Evolutionary conservation across 2,113 vertebrate species (phyloP).

Genomic region (Bos javanicus): DNA sequence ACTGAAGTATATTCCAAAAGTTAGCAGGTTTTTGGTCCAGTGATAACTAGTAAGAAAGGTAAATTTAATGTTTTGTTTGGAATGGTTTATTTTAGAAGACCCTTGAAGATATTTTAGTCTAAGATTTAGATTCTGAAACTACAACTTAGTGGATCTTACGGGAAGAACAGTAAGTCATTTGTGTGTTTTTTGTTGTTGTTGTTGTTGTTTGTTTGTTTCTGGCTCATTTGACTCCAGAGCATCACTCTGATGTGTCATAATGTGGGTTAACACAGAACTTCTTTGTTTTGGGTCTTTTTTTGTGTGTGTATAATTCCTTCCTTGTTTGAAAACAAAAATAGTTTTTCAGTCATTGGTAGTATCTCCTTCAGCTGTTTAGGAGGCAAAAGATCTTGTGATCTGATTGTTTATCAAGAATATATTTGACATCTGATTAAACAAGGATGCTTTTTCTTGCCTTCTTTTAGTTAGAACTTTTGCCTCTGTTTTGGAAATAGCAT

Average conservation of each 20-base stretch:
- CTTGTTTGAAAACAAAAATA: background rate
- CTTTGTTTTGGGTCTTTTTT: background rate
- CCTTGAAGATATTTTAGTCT: constrained; percentile 7
- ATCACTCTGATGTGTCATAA: background rate
- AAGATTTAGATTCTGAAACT: constrained; percentile 19
- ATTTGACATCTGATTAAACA: constrained; percentile 47
- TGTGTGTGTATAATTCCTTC: background rate
- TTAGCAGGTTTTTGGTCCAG: background rate
- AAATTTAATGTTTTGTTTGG: constrained; percentile 26
- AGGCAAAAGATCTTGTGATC: background rate
- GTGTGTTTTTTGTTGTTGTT: background rate
- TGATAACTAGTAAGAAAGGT: constrained; percentile 24
- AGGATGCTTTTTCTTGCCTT: constrained; percentile 3
- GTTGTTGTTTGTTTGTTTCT: background rate
- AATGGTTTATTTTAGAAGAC: constrained; percentile 34
- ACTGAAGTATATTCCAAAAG: background rate
- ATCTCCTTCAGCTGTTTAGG: background rate
- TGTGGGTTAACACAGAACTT: background rate
- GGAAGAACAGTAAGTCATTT: background rate
- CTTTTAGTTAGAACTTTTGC: constrained; percentile 27
- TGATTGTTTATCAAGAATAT: constrained; percentile 15
- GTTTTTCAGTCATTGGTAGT: background rate
- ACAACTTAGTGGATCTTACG: background rate
- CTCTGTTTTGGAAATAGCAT: constrained; percentile 41
- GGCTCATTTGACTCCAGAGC: background rate